A percentile compares a stretch with the other conserved stretches of the same genome.
Conservation (phyloP, 2,797 vertebrate genomes). For the Paedocypris micromegethes region DNA sequence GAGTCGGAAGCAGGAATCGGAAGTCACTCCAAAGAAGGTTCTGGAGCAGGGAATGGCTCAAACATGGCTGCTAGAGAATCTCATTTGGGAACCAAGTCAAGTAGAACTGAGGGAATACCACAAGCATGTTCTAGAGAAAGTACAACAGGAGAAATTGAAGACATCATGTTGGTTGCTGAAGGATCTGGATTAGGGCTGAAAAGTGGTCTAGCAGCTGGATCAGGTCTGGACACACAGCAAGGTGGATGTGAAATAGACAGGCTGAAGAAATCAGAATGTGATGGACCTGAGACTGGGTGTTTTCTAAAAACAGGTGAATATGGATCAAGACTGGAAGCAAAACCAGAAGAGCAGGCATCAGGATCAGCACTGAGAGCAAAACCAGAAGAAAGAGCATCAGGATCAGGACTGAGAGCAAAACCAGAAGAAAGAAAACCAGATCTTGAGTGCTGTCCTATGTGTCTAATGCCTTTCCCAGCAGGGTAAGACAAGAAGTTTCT, state of each 20-base stretch:
- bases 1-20: background rate
- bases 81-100: too few relatives aligned
- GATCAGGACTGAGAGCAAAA: background rate
- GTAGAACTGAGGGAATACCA: too few relatives aligned
- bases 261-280: background rate
- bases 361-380: background rate
- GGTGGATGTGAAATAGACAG: background rate
- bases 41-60: background rate
- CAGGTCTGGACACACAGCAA: background rate
- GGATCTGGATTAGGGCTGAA: background rate
- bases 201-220: background rate
- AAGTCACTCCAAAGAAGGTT: too few relatives aligned
- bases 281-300: conserved; percentile 22
- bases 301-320: background rate
- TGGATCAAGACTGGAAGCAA: background rate
- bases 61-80: too few relatives aligned
- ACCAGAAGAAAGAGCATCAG: background rate
- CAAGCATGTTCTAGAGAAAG: too few relatives aligned
- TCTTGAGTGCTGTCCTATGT: conserved; percentile 81
- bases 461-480: conserved; percentile 67
- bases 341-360: background rate
- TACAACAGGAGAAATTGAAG: too few relatives aligned
- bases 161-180: too few relatives aligned
- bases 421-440: background rate
- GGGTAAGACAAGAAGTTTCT: conserved; percentile 62